Evolutionary conservation across 2,797 vertebrate genomes (phyloP).

Genomic region (Nyctalus aviator): DNA sequence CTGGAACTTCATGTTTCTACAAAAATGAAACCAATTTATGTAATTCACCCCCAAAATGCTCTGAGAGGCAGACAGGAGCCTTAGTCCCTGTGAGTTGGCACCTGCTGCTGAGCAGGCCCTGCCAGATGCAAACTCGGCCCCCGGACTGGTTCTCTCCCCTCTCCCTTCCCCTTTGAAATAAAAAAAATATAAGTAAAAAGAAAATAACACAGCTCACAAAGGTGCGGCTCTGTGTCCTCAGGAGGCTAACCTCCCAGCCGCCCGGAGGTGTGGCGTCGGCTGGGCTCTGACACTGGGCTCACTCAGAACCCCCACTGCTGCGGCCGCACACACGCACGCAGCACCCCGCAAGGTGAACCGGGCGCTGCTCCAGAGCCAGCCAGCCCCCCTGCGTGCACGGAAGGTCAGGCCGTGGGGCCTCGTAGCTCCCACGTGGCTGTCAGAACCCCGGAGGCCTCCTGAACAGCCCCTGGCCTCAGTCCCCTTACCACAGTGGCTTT

Average conservation of each 20-base stretch:
- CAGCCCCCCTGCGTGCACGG: accelerated
- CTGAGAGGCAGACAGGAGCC: background rate
- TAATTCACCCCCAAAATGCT: background rate
- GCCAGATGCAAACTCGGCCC: no score
- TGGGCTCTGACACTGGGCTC: background rate
- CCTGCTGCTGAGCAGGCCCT: no score
- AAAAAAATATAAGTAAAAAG: no score
- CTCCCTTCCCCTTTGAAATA: background rate
- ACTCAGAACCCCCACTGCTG: no score
- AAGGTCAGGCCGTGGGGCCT: background rate
- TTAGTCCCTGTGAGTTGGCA: background rate
- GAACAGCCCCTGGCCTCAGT: background rate
- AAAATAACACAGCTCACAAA: background rate
- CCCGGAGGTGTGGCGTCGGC: background rate
- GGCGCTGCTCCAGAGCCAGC: no score
- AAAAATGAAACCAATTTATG: background rate
- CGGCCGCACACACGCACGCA: no score
- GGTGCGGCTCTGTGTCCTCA: background rate
- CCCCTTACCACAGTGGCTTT: conserved; percentile 94
- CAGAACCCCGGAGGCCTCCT: accelerated
- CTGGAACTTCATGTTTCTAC: background rate
- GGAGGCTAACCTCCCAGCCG: background rate
- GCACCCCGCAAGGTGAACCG: background rate
- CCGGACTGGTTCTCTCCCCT: no score
- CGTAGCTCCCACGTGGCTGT: background rate